A percentile compares a stretch with the other conserved stretches of the same genome.
Conservation (phyloP, 2,888 invertebrate genomes). For the Trachelus tabidus region DNA sequence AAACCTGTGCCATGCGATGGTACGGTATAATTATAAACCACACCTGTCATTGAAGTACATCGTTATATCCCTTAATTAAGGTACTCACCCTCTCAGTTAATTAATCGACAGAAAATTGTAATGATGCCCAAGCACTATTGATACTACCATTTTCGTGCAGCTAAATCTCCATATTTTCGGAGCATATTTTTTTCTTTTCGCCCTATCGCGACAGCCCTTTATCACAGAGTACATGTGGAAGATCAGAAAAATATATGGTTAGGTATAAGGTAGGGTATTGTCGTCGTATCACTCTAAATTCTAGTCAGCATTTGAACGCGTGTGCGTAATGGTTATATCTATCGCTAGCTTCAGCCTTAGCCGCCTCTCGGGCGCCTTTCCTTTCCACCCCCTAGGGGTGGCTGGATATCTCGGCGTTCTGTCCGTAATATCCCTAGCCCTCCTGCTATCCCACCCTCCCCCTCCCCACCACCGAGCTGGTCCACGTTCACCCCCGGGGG, state of each 20-base stretch:
- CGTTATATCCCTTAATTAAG: not conserved
- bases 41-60: not conserved
- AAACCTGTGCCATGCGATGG: not conserved
- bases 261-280: not conserved
- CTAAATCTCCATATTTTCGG: not conserved
- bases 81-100: not conserved
- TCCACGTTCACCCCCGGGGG: slow-evolving; percentile 32
- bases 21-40: not conserved
- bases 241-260: not conserved
- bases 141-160: not conserved
- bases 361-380: slow-evolving; percentile 32
- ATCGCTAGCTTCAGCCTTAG: slow-evolving; percentile 51
- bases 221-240: not conserved
- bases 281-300: slow-evolving; percentile 33
- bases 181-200: not conserved
- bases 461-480: slow-evolving; percentile 18
- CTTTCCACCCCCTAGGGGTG: slow-evolving; percentile 36
- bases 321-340: slow-evolving; percentile 55
- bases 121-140: not conserved
- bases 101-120: not conserved
- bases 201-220: not conserved
- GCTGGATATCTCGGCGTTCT: slow-evolving; percentile 63
- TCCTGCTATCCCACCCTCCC: slow-evolving; percentile 38
- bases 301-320: slow-evolving; percentile 48
- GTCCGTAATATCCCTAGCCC: slow-evolving; percentile 62